These are phyloP conservation scores for Myanophis thanlyinensis DNA, from an alignment of 2,113 vertebrate genomes.

Conservation along the genomic window DNA sequence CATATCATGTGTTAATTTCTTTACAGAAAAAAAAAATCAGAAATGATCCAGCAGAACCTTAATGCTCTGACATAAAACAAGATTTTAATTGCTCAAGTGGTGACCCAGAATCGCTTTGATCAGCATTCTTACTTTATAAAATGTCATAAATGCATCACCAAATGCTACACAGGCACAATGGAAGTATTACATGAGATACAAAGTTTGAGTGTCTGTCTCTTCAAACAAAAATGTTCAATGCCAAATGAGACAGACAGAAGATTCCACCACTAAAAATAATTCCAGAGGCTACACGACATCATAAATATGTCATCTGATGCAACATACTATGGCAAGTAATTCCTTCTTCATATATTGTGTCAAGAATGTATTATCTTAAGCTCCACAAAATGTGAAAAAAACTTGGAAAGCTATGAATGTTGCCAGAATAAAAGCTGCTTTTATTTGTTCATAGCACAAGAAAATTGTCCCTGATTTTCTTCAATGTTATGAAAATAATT, in stretches of 20 bases:
- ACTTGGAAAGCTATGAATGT: conserved; percentile 6
- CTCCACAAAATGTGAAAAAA: conserved; percentile 38
- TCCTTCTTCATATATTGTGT: conserved; percentile 22
- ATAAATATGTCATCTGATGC: conserved; percentile 68
- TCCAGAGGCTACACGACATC: conserved; percentile 69
- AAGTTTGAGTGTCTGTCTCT: conserved; percentile 69
- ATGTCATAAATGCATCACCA: conserved; percentile 59
- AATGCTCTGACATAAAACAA: conserved; percentile 44
- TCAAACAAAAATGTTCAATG: conserved; percentile 77
- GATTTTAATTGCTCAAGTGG: conserved; percentile 62
- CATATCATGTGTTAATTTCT: neutral
- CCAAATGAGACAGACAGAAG: conserved; percentile 58
- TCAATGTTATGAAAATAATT: neutral
- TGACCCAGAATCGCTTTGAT: conserved; percentile 69
- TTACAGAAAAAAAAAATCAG: conserved; percentile 53
- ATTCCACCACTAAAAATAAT: conserved; percentile 56
- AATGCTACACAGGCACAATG: conserved; percentile 74
- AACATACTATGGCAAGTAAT: conserved; percentile 65
- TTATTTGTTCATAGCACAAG: conserved; percentile 12
- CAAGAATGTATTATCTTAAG: conserved; percentile 57
- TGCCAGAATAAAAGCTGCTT: neutral
- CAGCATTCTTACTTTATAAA: conserved; percentile 57
- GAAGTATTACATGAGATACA: conserved; percentile 71
- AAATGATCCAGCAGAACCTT: conserved; percentile 42
- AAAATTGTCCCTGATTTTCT: conserved; percentile 21